Evolutionary conservation across 1,140 invertebrate genomes (phyloP).

Genomic region (Eurosta solidaginis): DNA sequence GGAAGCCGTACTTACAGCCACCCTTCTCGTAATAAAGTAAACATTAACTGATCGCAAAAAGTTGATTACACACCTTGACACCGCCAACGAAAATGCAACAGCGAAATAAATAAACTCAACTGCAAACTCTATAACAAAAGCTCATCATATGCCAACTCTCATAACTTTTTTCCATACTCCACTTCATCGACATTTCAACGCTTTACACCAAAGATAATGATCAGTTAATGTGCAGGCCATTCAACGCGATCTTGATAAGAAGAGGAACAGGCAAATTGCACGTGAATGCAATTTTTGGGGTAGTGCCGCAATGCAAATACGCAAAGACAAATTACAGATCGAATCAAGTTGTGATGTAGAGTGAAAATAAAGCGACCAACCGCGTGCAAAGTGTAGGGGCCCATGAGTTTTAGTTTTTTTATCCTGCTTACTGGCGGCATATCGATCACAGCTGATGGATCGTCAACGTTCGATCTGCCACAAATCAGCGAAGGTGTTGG

Average conservation of each 20-base stretch:
- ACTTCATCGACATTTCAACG: conserved; percentile 1
- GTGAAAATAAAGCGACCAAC: too few species aligned
- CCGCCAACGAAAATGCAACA: background rate
- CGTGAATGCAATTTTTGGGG: conserved; percentile 2
- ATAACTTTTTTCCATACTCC: background rate
- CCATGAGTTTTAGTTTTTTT: background rate
- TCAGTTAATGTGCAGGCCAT: background rate
- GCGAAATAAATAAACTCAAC: background rate
- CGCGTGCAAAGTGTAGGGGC: background rate
- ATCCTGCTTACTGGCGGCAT: background rate
- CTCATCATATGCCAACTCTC: too few species aligned
- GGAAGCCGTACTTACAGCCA: background rate
- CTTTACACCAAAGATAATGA: conserved; percentile 4
- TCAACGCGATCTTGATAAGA: background rate
- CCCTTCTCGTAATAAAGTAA: background rate
- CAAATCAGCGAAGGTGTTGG: conserved; percentile 18
- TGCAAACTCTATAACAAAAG: too few species aligned
- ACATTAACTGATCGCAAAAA: conserved; percentile 16
- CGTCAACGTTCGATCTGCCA: background rate
- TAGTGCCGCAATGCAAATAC: conserved; percentile 18
- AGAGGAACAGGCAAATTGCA: background rate
- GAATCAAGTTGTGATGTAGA: background rate
- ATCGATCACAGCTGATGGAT: conserved; percentile 21
- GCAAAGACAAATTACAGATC: background rate
- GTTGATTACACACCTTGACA: conserved; percentile 19